A percentile compares a stretch with the other conserved stretches of the same genome.
Evolutionary conservation across 2,888 invertebrate genomes (phyloP).

Genomic region (Melipona beecheii): DNA sequence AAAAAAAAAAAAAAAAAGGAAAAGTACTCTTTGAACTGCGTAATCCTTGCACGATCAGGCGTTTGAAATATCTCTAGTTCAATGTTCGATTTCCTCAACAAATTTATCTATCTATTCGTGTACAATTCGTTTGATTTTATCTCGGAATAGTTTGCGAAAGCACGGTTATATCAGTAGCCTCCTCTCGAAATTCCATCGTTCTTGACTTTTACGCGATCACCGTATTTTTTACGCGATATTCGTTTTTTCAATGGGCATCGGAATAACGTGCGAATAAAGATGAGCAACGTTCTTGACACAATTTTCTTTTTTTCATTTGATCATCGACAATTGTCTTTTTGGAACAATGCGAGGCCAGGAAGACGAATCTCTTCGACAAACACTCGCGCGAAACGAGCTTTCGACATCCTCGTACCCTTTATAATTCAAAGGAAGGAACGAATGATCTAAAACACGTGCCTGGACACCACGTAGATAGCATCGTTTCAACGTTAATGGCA

Average conservation of each 20-base stretch:
- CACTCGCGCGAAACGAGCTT: constrained; percentile 27
- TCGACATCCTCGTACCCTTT: constrained; percentile 20
- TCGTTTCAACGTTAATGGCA: constrained; percentile 59
- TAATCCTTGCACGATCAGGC: constrained; percentile 34
- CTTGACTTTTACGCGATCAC: constrained; percentile 58
- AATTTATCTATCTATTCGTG: background rate
- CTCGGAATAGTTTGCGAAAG: background rate
- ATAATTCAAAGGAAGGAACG: constrained; percentile 30
- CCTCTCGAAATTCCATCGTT: background rate
- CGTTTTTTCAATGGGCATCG: background rate
- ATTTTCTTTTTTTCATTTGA: background rate
- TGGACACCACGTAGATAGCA: constrained; percentile 32
- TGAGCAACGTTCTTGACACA: constrained; percentile 10
- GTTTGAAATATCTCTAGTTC: constrained; percentile 46
- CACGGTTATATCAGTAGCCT: constrained; percentile 41
- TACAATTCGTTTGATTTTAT: constrained; percentile 17
- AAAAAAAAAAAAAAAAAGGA: background rate
- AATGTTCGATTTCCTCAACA: background rate
- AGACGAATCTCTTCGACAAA: constrained; percentile 45
- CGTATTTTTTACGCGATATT: constrained; percentile 60
- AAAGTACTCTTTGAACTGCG: constrained; percentile 25
- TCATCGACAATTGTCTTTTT: constrained; percentile 18
- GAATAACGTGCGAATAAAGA: constrained; percentile 16
- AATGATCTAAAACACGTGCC: constrained; percentile 33
- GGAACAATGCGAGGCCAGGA: constrained; percentile 40